Percentiles rank a stretch among this genome's conserved stretches.
phyloP scores from a whole-genome alignment of 2,113 vertebrate species.

The Grallaria varia region DNA sequence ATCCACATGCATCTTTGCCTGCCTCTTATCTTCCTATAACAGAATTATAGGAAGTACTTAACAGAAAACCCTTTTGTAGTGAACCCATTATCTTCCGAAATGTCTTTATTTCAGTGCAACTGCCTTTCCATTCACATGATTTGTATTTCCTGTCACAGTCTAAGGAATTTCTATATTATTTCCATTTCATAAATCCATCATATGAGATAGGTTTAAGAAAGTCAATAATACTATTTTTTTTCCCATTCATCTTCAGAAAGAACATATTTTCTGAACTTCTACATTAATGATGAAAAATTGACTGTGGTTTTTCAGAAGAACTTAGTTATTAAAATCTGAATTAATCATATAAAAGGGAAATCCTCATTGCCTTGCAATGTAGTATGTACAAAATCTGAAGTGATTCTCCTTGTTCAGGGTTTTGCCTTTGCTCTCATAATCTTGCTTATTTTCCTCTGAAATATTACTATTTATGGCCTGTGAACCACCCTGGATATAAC shows the following conservation, averaged over 20 bases:
- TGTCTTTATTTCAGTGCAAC: neutral
- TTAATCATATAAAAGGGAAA: neutral
- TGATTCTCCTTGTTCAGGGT: neutral
- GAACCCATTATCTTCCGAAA: neutral
- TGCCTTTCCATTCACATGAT: neutral
- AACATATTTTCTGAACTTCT: neutral
- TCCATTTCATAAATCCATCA: conserved; percentile 4
- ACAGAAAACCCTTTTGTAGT: neutral
- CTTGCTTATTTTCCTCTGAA: neutral
- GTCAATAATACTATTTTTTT: neutral
- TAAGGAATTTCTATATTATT: conserved; percentile 5
- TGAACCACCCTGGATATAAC: neutral
- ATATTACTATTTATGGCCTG: neutral
- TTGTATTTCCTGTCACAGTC: conserved; percentile 9
- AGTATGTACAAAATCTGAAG: neutral
- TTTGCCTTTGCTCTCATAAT: neutral
- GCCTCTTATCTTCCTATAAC: neutral
- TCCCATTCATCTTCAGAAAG: neutral
- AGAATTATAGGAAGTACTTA: neutral
- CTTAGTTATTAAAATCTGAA: neutral
- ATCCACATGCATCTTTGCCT: neutral
- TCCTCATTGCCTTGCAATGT: neutral
- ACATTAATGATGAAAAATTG: neutral
- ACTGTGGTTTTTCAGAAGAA: neutral
- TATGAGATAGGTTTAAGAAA: neutral